A percentile compares a stretch with the other conserved stretches of the same genome.
These are phyloP conservation scores for Macaria notata DNA, from an alignment of 2,888 invertebrate genomes.

Conservation along the genomic window DNA sequence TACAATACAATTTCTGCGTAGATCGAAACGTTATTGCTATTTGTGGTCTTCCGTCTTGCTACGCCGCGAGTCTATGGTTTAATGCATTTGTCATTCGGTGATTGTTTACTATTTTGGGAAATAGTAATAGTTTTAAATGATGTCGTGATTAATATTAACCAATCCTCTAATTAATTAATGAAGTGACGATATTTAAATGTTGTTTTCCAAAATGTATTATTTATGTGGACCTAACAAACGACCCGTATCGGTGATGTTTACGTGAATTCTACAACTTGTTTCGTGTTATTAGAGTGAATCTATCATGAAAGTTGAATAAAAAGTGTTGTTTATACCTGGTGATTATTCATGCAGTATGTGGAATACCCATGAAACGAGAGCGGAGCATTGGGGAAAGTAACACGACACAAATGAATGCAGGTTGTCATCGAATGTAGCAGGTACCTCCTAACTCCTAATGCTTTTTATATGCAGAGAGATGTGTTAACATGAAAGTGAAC, in stretches of 20 bases:
- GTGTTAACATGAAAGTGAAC: too few relatives aligned
- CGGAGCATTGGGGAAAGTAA: slow-evolving; percentile 49
- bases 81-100: slow-evolving; percentile 67
- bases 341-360: slow-evolving; percentile 50
- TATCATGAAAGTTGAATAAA: slow-evolving; percentile 45
- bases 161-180: slow-evolving; percentile 27
- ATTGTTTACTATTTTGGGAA: slow-evolving; percentile 78
- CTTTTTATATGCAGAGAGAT: slow-evolving; percentile 9
- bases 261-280: slow-evolving; percentile 53
- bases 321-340: slow-evolving; percentile 39
- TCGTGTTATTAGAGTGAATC: slow-evolving; percentile 48
- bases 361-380: slow-evolving; percentile 37
- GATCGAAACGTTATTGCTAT: slow-evolving; percentile 58
- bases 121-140: slow-evolving; percentile 46
- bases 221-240: slow-evolving; percentile 33
- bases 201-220: slow-evolving; percentile 27
- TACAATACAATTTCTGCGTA: slow-evolving; percentile 39
- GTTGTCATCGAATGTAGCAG: slow-evolving; percentile 57
- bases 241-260: slow-evolving; percentile 65
- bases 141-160: slow-evolving; percentile 28
- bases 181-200: slow-evolving; percentile 19
- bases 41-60: slow-evolving; percentile 67
- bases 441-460: slow-evolving; percentile 36
- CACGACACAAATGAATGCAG: slow-evolving; percentile 59
- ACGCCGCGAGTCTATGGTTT: slow-evolving; percentile 76